Conservation (phyloP, 2,888 invertebrate genomes). For the Metallyticus violacea region DNA sequence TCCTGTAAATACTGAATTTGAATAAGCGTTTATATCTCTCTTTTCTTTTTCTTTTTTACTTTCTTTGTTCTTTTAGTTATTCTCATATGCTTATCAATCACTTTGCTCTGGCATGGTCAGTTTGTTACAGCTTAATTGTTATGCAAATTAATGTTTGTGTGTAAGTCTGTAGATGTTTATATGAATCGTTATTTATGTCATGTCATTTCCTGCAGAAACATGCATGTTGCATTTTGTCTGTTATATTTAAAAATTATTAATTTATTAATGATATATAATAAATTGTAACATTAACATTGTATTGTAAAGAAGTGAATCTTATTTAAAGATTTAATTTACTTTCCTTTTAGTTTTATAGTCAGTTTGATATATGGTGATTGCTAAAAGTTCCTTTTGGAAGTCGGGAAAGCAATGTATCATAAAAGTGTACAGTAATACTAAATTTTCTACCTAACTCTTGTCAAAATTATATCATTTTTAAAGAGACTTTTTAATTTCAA, state of each 20-base stretch:
- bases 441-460: neutral
- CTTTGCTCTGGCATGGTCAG: neutral
- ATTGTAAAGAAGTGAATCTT: neutral
- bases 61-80: no score
- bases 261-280: neutral
- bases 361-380: neutral
- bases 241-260: neutral
- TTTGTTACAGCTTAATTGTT: neutral
- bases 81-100: neutral
- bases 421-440: neutral
- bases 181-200: neutral
- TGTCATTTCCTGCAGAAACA: neutral
- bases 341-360: neutral
- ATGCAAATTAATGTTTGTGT: neutral
- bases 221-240: neutral
- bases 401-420: neutral
- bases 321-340: no score
- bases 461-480: conserved; percentile 4
- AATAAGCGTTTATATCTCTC: neutral
- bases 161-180: neutral
- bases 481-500: neutral
- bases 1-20: neutral
- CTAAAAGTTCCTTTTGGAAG: neutral
- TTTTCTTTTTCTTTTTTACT: neutral
- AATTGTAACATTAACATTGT: neutral